Conservation (phyloP, 2,888 invertebrate genomes). For the Oscheius myriophilus region DNA sequence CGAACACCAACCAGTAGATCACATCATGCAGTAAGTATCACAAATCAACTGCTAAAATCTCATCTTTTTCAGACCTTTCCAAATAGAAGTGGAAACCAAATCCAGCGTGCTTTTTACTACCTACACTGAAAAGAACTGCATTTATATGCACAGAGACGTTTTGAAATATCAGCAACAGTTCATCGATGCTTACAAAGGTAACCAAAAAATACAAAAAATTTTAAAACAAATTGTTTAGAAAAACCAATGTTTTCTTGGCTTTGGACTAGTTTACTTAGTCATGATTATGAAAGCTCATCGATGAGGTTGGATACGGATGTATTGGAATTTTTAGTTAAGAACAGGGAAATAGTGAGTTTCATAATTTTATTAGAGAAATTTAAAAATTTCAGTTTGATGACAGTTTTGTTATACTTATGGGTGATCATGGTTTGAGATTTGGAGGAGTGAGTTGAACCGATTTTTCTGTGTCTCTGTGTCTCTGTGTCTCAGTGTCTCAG, state of each 20-base stretch:
- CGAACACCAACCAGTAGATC: slow-evolving; percentile 46
- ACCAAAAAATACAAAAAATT: not conserved
- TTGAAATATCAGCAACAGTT: slow-evolving; percentile 53
- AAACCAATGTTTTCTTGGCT: slow-evolving; percentile 51
- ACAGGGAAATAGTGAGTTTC: slow-evolving; percentile 26
- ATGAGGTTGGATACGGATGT: slow-evolving; percentile 53
- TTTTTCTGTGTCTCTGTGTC: not conserved
- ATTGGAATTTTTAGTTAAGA: slow-evolving; percentile 42
- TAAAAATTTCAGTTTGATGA: slow-evolving; percentile 42
- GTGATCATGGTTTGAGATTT: slow-evolving; percentile 56
- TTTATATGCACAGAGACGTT: slow-evolving; percentile 44
- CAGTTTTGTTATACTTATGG: slow-evolving; percentile 54
- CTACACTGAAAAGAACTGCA: slow-evolving; percentile 35
- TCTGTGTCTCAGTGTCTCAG: not conserved
- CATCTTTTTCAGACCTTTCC: slow-evolving; percentile 42
- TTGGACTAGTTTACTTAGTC: slow-evolving; percentile 54
- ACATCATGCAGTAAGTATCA: slow-evolving; percentile 50
- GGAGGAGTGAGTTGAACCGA: slow-evolving; percentile 26
- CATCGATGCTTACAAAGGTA: slow-evolving; percentile 44
- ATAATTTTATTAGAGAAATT: slow-evolving; percentile 8
- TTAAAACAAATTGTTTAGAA: slow-evolving; percentile 28
- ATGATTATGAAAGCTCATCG: slow-evolving; percentile 47
- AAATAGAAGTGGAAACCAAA: slow-evolving; percentile 41
- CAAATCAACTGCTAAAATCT: not conserved
- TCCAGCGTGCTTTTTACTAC: slow-evolving; percentile 35